These are phyloP conservation scores for Leptinotarsa texana DNA, from an alignment of 1,140 invertebrate genomes.

Conservation along the genomic window DNA sequence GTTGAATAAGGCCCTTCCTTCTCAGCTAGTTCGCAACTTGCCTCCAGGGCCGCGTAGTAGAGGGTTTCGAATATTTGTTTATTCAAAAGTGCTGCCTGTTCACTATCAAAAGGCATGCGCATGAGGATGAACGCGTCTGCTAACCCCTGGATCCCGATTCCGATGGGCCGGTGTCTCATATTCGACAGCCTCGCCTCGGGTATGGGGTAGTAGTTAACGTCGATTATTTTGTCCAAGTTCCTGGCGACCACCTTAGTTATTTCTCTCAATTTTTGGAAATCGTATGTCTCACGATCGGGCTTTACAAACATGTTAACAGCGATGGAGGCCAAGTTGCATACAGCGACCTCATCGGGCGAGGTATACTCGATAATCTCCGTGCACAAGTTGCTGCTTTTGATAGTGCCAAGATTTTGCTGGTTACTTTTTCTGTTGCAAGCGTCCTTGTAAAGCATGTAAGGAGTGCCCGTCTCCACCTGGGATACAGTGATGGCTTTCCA, in stretches of 20 bases:
- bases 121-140: slow-evolving; percentile 97
- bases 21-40: slow-evolving; percentile 94
- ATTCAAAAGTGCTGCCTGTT: slow-evolving; percentile 86
- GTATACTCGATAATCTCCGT: slow-evolving; percentile 98
- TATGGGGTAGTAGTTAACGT: slow-evolving; percentile 96
- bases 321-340: slow-evolving; percentile 98
- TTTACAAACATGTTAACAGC: slow-evolving; percentile 97
- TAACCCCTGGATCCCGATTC: slow-evolving; percentile 83
- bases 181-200: slow-evolving; percentile 89
- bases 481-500: slow-evolving; percentile 95
- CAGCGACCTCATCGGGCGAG: slow-evolving; percentile 91
- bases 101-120: slow-evolving; percentile 89
- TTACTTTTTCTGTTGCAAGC: slow-evolving; percentile 97
- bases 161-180: slow-evolving; percentile 91
- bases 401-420: slow-evolving; percentile 98
- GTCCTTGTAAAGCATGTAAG: slow-evolving; percentile 99
- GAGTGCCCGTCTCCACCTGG: slow-evolving; percentile 98
- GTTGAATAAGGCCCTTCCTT: slow-evolving; percentile 87
- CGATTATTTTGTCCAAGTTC: slow-evolving; percentile 98
- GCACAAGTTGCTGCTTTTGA: slow-evolving; percentile 97
- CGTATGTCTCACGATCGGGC: slow-evolving; percentile 73
- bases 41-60: slow-evolving; percentile 95
- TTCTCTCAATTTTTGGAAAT: slow-evolving; percentile 88
- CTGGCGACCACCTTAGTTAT: slow-evolving; percentile 79
- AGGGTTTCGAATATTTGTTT: slow-evolving; percentile 98